Evolutionary conservation across 2,797 vertebrate genomes (phyloP).

Genomic region (Decapterus maruadsi): DNA sequence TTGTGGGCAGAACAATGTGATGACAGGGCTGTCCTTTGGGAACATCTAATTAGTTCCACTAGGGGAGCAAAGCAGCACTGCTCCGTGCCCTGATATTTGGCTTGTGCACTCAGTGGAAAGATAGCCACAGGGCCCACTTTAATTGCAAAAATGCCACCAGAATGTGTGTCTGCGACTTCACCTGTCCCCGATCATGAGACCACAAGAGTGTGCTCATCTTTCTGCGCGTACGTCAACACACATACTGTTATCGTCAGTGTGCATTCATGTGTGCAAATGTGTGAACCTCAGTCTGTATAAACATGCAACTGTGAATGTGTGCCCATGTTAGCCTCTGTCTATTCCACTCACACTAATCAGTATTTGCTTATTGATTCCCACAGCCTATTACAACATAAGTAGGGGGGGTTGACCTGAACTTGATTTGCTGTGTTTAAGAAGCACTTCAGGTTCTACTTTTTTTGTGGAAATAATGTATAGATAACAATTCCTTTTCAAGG

Average conservation of each 20-base stretch:
- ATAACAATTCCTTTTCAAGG: neutral
- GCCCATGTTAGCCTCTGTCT: constrained; percentile 21
- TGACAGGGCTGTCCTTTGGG: constrained; percentile 84
- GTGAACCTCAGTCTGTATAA: constrained; percentile 43
- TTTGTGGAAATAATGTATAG: neutral
- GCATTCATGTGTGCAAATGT: constrained; percentile 55
- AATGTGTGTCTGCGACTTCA: constrained; percentile 75
- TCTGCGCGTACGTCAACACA: constrained; percentile 32
- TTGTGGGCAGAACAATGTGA: constrained; percentile 83
- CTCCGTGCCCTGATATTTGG: constrained; percentile 84
- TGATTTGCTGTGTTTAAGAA: constrained; percentile 22
- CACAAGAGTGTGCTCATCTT: constrained; percentile 56
- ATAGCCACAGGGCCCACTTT: constrained; percentile 83
- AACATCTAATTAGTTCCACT: constrained; percentile 86
- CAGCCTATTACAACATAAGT: constrained; percentile 33
- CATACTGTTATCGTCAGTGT: constrained; percentile 17
- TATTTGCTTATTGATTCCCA: constrained; percentile 55
- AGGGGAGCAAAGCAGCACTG: constrained; percentile 79
- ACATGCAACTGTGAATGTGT: constrained; percentile 46
- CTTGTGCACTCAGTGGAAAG: constrained; percentile 84
- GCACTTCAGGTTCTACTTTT: neutral
- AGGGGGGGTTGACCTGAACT: constrained; percentile 23
- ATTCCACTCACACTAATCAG: constrained; percentile 38
- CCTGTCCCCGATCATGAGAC: constrained; percentile 77
- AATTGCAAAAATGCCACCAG: constrained; percentile 84